phyloP scores from a whole-genome alignment of 2,113 vertebrate species.

The Chloroceryle aenea region DNA sequence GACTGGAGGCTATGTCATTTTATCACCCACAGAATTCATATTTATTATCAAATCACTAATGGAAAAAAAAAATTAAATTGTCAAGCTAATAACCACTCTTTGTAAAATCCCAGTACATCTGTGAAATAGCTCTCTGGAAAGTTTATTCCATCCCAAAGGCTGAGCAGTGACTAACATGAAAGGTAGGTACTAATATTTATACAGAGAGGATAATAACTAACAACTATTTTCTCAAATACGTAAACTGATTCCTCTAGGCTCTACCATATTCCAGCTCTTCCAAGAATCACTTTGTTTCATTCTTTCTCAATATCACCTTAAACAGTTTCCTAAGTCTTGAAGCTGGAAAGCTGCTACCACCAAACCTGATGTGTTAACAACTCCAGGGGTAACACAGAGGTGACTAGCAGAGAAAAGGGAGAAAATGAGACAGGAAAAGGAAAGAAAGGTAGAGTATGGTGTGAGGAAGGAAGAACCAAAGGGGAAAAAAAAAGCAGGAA shows the following conservation, averaged over 20 bases:
- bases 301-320: background rate
- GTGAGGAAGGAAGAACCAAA: background rate
- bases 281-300: background rate
- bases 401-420: background rate
- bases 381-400: background rate
- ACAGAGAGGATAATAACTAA: background rate
- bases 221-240: background rate
- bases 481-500: background rate
- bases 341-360: background rate
- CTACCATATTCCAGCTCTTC: background rate
- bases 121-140: background rate
- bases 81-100: background rate
- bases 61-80: background rate
- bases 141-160: background rate
- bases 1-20: background rate
- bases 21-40: background rate
- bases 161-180: background rate
- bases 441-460: background rate
- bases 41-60: background rate
- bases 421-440: background rate
- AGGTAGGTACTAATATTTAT: background rate
- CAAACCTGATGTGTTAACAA: background rate
- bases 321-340: accelerated
- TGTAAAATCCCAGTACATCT: background rate
- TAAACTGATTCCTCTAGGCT: background rate